Conservation (phyloP, 2,888 invertebrate genomes). For the Philereme vetulata region DNA sequence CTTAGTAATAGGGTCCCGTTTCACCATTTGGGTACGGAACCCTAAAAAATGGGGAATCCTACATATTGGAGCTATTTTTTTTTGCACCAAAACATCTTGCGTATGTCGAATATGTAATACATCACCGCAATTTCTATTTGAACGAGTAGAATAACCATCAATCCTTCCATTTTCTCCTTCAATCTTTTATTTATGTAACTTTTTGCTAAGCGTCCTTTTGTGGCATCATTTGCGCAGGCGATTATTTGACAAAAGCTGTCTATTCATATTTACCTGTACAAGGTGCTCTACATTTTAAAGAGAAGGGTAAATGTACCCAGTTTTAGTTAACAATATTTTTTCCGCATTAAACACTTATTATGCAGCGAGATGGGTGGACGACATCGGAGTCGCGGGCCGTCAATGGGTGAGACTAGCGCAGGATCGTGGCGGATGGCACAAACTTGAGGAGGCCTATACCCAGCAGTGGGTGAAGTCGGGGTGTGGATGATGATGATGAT, state of each 20-base stretch:
- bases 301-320: conserved; percentile 43
- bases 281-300: conserved; percentile 56
- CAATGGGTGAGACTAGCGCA: no score
- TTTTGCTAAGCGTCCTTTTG: conserved; percentile 47
- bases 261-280: conserved; percentile 60
- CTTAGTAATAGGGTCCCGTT: no score
- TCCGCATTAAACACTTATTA: no score
- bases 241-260: conserved; percentile 72
- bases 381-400: no score
- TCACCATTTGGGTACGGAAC: no score
- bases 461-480: no score
- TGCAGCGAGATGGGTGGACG: no score
- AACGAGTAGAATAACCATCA: conserved; percentile 48
- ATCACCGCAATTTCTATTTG: conserved; percentile 51
- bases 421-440: no score
- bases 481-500: no score
- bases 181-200: conserved; percentile 34
- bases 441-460: no score
- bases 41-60: conserved; percentile 22
- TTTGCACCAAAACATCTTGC: conserved; percentile 52
- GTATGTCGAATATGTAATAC: conserved; percentile 45
- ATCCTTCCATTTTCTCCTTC: conserved; percentile 56
- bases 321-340: conserved; percentile 1
- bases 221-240: conserved; percentile 68
- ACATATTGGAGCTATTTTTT: conserved; percentile 22